Evolutionary conservation across 2,113 vertebrate genomes (phyloP).

Genomic region (Hylia prasina): DNA sequence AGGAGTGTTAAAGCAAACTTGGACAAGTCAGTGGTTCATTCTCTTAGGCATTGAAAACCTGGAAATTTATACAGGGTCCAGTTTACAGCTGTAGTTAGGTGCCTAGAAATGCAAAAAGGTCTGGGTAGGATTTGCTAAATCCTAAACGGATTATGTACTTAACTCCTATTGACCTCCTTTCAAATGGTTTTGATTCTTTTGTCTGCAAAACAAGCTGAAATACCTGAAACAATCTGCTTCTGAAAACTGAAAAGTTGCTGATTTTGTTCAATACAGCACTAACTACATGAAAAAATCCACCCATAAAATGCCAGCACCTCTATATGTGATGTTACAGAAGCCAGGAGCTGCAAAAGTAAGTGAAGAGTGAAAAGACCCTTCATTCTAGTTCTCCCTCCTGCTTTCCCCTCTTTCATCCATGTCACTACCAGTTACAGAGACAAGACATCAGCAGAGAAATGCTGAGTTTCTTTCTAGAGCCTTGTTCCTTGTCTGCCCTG

Average conservation of each 20-base stretch:
- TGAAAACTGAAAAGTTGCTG: not conserved
- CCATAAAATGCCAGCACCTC: not conserved
- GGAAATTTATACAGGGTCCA: not conserved
- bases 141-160: constrained; percentile 47
- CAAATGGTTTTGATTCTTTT: constrained; percentile 29
- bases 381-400: not conserved
- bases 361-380: not conserved
- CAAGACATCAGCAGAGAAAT: not conserved
- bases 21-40: not conserved
- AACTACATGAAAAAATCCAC: not conserved
- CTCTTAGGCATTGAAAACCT: not conserved
- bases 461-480: not conserved
- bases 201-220: constrained; percentile 29
- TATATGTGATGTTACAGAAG: not conserved
- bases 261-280: not conserved
- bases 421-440: not conserved
- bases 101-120: constrained; percentile 5
- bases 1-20: not conserved
- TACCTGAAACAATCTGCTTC: not conserved
- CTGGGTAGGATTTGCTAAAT: constrained; percentile 42
- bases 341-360: not conserved
- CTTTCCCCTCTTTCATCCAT: not conserved
- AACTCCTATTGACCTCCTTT: constrained; percentile 47
- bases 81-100: not conserved
- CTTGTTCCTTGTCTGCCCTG: not conserved